Evolutionary conservation across 2,888 invertebrate genomes (phyloP), one percentile per base, ranked within the genome.

Genomic region (Platypus cylindrus): DNA sequence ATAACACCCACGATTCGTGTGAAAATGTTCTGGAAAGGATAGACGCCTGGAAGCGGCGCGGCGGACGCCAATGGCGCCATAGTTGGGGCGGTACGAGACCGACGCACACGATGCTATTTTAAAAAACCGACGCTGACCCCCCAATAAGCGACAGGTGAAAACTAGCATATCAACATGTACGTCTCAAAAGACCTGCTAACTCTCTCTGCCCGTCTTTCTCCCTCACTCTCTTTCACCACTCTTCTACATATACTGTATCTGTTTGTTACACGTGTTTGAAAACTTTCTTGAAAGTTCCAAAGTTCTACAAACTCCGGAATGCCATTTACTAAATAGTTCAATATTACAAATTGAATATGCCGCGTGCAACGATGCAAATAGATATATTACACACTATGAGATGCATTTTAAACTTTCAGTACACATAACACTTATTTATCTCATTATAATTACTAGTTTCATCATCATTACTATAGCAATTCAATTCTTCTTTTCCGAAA

Each of bases 21-120:
- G 51, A 49, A 51, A 46, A 46, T 51, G 47, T 45, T 44, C 45
- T 35, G 41, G 42, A 41, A 39, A 45, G 39, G 47, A 47, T 45
- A 45, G 53, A 49, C 49, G 54, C 48, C 47, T 48, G 56, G 49
- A 56, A 58, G 58, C 58, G 59, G 57, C 53, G 49, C 57, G 44
- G 47, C 45, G 53, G 58, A 60, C 59, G 59, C 60, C 60, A 60
- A 60, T 60, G 53, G 54, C 57, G 55, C 53, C 46, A 55, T 47
- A 49, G 52, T 52, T 51, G 49, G 60, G 58, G 56, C 57, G 58
- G 50, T 51, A 47, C 56, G 52, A 40, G 50, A 53, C 53, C 54
- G 54, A 54, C 56, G 57, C 56, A 54, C 48, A 52, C 54, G 55
- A 50, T 49, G 51, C 48, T 51, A 44, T 44, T 45, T 37, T 41